Base-by-base conservation (phyloP, 1,140 invertebrate genomes). In the Yoshiicerus persimilis region DNA sequence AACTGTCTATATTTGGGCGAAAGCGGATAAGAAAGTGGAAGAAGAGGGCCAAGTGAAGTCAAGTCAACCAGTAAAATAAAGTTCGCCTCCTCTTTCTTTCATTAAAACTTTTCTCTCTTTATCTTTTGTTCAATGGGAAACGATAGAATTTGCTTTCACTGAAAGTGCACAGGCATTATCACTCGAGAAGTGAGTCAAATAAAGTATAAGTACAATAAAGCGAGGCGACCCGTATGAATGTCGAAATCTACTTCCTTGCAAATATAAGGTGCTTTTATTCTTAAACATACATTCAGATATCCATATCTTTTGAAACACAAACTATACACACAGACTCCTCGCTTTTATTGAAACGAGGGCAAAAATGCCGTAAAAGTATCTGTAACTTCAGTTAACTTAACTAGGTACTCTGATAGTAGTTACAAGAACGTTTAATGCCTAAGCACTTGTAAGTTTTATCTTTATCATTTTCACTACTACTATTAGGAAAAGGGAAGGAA, bases 101-200 rank as follows among this genome's bases (percentile, higher is more conserved):
- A 80, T 80, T 80, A 80, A 80, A 80, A 80, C 75, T 80, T 80
- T 80, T 80, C 75, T 34, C 75, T 38, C 75, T 80, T 80, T 34
- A 80, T 80, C 75, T 36, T 38, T 70, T 38, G 32, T 80, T 80
- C 34, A 80, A 80, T 80, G 34, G 75, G 75, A 80, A 80, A 80
- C 32, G 75, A 32, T 38, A 36, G 75, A 80, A 36, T 80, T 34
- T 80, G 75, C 75, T 80, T 34, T 80, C n/a, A 80, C 13, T 80
- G 30, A 38, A 38, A 80, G 75, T 80, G 75, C 32, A 80, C 30
- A 80, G 75, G 10, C 75, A 80, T 80, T 80, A 80, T 80, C 75
- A 80, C 75, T 80, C 20, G 32, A 32, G 32, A 38, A 80, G 75
- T 56, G 47, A 56, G 47, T 56, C 16, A 56, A 56, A 56, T 56